Percentiles rank a stretch among this genome's conserved stretches.
Conservation (phyloP, 2,888 invertebrate species). For the Hylaea fasciaria region DNA sequence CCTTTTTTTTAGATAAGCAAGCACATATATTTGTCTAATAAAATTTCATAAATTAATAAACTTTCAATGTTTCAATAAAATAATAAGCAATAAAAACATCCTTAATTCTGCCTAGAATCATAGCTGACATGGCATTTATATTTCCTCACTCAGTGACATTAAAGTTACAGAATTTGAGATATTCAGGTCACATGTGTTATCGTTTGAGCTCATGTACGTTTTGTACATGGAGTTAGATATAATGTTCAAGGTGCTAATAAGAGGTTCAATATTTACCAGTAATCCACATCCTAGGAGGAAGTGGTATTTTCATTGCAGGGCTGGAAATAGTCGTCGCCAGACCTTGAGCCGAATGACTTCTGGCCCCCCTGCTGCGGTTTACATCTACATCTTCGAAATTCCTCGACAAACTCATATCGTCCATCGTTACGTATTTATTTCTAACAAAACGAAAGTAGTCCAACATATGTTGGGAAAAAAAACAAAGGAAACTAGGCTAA, state of each 20-base stretch:
- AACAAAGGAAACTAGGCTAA: conserved; percentile 61
- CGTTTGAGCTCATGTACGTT: no score
- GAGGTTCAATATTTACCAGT: conserved; percentile 64
- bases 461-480: conserved; percentile 74
- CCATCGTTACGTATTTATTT: conserved; percentile 48
- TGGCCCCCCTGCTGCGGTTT: conserved; percentile 54
- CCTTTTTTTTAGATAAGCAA: no score
- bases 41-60: no score
- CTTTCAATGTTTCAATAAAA: no score
- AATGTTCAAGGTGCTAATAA: not conserved
- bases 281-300: conserved; percentile 80
- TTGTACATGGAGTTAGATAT: no score
- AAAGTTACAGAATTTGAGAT: no score
- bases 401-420: conserved; percentile 63
- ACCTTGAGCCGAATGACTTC: conserved; percentile 80
- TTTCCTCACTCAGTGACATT: not conserved
- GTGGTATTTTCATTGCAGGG: conserved; percentile 79
- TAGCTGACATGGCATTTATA: not conserved
- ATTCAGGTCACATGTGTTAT: no score
- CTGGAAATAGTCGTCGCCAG: conserved; percentile 65
- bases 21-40: no score
- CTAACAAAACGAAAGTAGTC: conserved; percentile 60
- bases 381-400: conserved; percentile 54
- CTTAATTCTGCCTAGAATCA: no score
- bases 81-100: no score